Conservation (phyloP, 2,113 vertebrate species). For the Bucco capensis region DNA sequence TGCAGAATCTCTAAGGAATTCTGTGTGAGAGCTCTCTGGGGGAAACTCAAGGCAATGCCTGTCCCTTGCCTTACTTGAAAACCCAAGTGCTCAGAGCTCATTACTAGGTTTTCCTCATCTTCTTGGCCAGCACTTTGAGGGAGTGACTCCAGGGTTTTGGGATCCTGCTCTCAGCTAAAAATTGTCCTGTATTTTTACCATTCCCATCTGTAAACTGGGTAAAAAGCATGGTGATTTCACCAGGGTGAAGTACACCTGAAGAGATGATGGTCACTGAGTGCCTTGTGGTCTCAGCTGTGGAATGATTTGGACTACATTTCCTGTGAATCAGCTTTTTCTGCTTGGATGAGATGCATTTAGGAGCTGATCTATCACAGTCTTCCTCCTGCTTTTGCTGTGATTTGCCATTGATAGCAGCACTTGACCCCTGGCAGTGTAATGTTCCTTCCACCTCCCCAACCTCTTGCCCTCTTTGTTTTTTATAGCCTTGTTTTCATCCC, state of each 20-base stretch:
- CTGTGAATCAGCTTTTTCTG: not conserved
- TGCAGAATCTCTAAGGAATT: not conserved
- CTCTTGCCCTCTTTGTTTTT: not conserved
- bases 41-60: not conserved
- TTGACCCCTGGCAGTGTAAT: slow-evolving; percentile 25
- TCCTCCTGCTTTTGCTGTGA: slow-evolving; percentile 3
- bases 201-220: not conserved
- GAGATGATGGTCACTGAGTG: not conserved
- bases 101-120: not conserved
- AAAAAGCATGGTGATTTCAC: not conserved
- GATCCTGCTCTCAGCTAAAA: not conserved
- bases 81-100: not conserved
- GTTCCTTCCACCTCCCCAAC: not conserved
- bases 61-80: not conserved
- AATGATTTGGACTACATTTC: not conserved
- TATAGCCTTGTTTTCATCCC: slow-evolving; percentile 28
- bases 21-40: not conserved
- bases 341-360: not conserved
- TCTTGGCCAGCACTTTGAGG: not conserved
- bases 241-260: not conserved
- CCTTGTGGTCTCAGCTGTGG: not conserved
- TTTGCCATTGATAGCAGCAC: slow-evolving; percentile 24
- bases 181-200: not conserved
- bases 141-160: not conserved
- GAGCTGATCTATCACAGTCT: not conserved